phyloP scores from a whole-genome alignment of 2,888 invertebrate genomes.

The Clistopyga incitator region DNA sequence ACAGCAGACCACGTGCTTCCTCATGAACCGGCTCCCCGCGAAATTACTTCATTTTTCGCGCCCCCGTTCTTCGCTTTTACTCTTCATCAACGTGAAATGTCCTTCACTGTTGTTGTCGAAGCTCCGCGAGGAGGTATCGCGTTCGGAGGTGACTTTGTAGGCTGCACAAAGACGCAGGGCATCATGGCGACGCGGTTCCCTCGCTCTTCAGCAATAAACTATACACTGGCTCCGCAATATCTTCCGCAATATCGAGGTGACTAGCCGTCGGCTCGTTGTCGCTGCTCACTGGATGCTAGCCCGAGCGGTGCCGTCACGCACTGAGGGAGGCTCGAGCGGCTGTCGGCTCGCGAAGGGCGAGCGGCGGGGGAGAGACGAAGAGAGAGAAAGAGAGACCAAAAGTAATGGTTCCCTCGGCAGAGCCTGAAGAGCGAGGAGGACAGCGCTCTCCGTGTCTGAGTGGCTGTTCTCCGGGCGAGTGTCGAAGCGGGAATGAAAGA shows the following conservation, averaged over 20 bases:
- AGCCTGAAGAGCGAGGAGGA: slow-evolving; percentile 12
- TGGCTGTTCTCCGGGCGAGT: slow-evolving; percentile 42
- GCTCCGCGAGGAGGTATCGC: slow-evolving; percentile 63
- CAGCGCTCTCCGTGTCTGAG: slow-evolving; percentile 10
- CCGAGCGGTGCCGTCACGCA: slow-evolving; percentile 74
- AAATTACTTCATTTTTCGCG: slow-evolving; percentile 13
- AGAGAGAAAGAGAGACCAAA: neutral
- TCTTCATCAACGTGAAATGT: neutral
- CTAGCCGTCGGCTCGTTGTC: slow-evolving; percentile 65
- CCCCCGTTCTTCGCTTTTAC: too few relatives aligned
- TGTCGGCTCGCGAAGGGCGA: slow-evolving; percentile 51
- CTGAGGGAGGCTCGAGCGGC: slow-evolving; percentile 74
- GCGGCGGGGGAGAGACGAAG: slow-evolving; percentile 48
- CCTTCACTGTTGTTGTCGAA: neutral
- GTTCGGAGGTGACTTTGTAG: slow-evolving; percentile 47
- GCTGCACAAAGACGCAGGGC: slow-evolving; percentile 73
- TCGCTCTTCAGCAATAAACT: slow-evolving; percentile 27
- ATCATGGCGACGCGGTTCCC: slow-evolving; percentile 69
- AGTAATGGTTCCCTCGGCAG: neutral
- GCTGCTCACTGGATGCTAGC: slow-evolving; percentile 59
- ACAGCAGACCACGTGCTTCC: slow-evolving; percentile 18
- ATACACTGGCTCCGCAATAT: slow-evolving; percentile 2
- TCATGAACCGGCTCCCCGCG: neutral
- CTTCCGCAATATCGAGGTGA: slow-evolving; percentile 17
- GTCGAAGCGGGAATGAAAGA: slow-evolving; percentile 65